These are phyloP conservation scores for Aphelenchoides besseyi DNA, from an alignment of 1,140 invertebrate species.

Conservation along the genomic window DNA sequence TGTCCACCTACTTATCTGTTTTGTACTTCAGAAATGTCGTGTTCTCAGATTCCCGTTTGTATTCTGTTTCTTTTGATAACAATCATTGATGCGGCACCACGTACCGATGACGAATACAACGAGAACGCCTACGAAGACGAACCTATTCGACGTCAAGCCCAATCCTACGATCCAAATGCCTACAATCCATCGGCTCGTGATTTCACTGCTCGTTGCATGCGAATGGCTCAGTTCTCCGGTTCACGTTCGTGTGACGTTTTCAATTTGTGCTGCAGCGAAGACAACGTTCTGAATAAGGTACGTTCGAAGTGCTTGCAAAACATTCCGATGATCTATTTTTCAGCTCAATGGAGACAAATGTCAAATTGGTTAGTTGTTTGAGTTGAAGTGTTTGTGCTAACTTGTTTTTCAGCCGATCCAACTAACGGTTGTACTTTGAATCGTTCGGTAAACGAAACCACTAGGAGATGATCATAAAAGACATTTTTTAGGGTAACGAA, in stretches of 20 bases:
- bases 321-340: not conserved
- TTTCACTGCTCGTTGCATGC: conserved; percentile 31
- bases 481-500: too few species aligned
- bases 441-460: not conserved
- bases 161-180: not conserved
- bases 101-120: conserved; percentile 1
- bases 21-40: too few species aligned
- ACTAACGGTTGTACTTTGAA: conserved; percentile 35
- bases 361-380: conserved; percentile 3
- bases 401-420: not conserved
- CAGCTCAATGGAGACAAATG: conserved; percentile 30
- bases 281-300: conserved; percentile 28
- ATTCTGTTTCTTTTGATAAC: not conserved
- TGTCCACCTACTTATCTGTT: not conserved
- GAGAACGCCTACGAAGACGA: not conserved
- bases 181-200: conserved; percentile 18
- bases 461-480: too few species aligned
- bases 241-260: conserved; percentile 29
- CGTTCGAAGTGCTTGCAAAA: too few species aligned
- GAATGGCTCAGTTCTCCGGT: conserved; percentile 30
- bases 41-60: too few species aligned
- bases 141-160: not conserved
- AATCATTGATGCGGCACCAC: not conserved
- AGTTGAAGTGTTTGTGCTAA: not conserved
- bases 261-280: conserved; percentile 31